Percentiles rank a stretch among this genome's conserved stretches.
phyloP scores from a whole-genome alignment of 2,888 invertebrate species.

The Hypena proboscidalis region DNA sequence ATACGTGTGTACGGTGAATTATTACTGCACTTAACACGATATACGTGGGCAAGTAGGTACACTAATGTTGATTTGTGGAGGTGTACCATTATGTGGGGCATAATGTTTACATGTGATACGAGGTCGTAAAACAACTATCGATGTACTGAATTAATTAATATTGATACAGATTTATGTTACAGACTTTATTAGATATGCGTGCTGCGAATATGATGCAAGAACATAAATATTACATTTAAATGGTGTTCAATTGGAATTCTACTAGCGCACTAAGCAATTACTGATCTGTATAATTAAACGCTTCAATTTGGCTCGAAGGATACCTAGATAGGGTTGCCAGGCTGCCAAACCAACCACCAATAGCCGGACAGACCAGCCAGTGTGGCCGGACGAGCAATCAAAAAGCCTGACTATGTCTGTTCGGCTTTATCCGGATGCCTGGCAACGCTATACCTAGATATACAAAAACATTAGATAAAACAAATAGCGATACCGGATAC shows the following conservation, averaged over 20 bases:
- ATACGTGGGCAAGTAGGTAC: conserved; percentile 57
- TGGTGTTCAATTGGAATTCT: conserved; percentile 33
- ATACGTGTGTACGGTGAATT: conserved; percentile 59
- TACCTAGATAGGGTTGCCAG: no score
- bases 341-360: no score
- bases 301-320: no score
- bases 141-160: conserved; percentile 50
- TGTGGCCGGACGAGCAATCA: no score
- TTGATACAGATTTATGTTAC: conserved; percentile 58
- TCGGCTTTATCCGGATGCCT: no score
- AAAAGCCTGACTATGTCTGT: no score
- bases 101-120: conserved; percentile 68
- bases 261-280: conserved; percentile 21
- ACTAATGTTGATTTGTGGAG: conserved; percentile 64
- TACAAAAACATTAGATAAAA: not conserved
- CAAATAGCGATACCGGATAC: not conserved
- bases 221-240: conserved; percentile 24
- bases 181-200: conserved; percentile 25
- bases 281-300: conserved; percentile 11
- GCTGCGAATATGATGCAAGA: conserved; percentile 25
- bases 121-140: conserved; percentile 59
- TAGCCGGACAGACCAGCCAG: no score
- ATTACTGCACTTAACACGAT: conserved; percentile 65
- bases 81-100: conserved; percentile 69
- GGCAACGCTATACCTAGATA: no score